Evolutionary conservation across 2,797 vertebrate species (phyloP).

Genomic region (Australoheros facetus): DNA sequence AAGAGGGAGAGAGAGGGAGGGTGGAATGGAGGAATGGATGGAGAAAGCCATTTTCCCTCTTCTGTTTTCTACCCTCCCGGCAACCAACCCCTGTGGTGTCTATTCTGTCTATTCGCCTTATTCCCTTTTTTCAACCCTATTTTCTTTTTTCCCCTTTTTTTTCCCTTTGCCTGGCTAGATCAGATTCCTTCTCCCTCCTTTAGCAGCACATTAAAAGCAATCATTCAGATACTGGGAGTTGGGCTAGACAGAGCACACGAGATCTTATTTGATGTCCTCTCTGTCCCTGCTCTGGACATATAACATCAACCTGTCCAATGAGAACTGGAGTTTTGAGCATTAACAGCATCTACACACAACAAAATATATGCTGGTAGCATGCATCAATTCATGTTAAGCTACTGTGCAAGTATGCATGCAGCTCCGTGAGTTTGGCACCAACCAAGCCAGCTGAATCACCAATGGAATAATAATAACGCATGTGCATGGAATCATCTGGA

Average conservation of each 20-base stretch:
- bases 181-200: constrained; percentile 20
- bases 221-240: background rate
- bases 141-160: constrained; percentile 12
- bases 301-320: constrained; percentile 17
- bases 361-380: constrained; percentile 28
- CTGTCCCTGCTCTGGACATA: constrained; percentile 26
- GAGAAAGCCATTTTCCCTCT: constrained; percentile 78
- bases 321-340: constrained; percentile 18
- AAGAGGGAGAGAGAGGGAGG: constrained; percentile 37
- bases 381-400: constrained; percentile 47
- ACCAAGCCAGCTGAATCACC: constrained; percentile 63
- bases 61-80: constrained; percentile 72
- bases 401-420: constrained; percentile 53
- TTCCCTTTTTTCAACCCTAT: constrained; percentile 31
- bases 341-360: constrained; percentile 33
- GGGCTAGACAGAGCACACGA: background rate
- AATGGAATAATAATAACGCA: constrained; percentile 68
- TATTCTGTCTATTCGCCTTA: constrained; percentile 66
- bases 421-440: constrained; percentile 52
- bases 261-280: constrained; percentile 14
- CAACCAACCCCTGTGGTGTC: constrained; percentile 77
- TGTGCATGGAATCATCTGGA: constrained; percentile 70
- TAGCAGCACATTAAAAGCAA: constrained; percentile 17
- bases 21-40: constrained; percentile 61
- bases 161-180: constrained; percentile 42